Conservation (phyloP, 2,113 vertebrate species). For the Strix uralensis region DNA sequence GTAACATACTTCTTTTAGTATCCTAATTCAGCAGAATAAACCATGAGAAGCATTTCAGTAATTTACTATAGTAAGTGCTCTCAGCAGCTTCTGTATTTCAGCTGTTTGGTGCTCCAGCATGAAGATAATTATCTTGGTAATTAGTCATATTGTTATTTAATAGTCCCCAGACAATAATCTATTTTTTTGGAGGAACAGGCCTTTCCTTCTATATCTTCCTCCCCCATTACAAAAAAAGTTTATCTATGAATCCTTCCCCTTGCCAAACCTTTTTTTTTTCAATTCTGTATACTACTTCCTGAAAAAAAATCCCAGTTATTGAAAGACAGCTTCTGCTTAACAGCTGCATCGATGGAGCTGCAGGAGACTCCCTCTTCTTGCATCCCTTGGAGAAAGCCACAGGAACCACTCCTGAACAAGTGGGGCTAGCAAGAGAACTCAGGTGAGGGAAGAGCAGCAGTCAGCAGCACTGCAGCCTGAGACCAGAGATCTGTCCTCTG, state of each 20-base stretch:
- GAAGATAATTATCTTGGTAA: constrained; percentile 47
- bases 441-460: neutral
- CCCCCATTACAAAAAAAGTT: neutral
- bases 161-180: constrained; percentile 36
- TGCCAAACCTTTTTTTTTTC: neutral
- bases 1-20: neutral
- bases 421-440: neutral
- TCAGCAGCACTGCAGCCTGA: neutral
- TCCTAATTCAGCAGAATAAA: constrained; percentile 35
- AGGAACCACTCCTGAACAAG: neutral
- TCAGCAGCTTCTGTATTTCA: constrained; percentile 47
- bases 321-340: neutral
- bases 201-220: neutral
- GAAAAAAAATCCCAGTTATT: neutral
- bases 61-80: constrained; percentile 33
- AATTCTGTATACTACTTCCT: neutral
- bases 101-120: constrained; percentile 7
- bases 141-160: constrained; percentile 62
- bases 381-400: neutral
- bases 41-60: constrained; percentile 17
- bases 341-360: neutral
- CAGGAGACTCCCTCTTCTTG: neutral
- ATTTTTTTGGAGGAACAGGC: neutral
- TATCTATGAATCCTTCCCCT: neutral
- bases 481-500: neutral